Evolutionary conservation across 2,888 invertebrate species (phyloP), one percentile per base, ranked within the genome.

Genomic region (Zhuqinia jingwanae): DNA sequence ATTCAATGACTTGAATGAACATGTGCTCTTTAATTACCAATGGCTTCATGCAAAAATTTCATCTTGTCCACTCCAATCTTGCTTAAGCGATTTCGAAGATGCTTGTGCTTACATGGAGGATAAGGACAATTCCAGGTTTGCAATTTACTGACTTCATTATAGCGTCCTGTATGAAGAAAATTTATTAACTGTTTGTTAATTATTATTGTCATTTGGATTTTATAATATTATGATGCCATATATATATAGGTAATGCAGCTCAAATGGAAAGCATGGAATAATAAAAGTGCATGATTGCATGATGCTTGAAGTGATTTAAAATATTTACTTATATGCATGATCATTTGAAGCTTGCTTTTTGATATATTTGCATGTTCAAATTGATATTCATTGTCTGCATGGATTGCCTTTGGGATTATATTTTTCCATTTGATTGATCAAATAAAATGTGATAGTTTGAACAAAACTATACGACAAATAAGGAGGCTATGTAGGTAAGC

Each of bases 31-130:
- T 93, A 99, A 99, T 93, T 99, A 99, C 92, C 96, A 97, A 91
- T 99, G 99, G 98, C 94, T 99, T 0, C 98, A 98, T 92, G 98
- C 99, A 0, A 99, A 99, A 92, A 94, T 99, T 0, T 96, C 96
- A 90, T 97, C 98, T 91, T 99, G 99, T 92, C 99, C 99, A 0
- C 94, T 99, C 15, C 99, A 99, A 92, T 96, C 98, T 0, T 96
- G 99, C 0, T 93, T 99, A 8, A 96, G 97, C 5, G 99, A 99
- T 93, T 99, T 98, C 91, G 99, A 99, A 93, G 99, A 99, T 92
- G 96, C 98, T 0, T 96, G 96, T 87, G 93, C 93, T 6, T 95
- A 97, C 92, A 96, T 97, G 13, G 96, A 96, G 22, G 95, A 96
- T 91, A 96, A 96, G 91, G 97, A 97, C 91, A 95, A 96, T 27